A percentile compares a stretch with the other conserved stretches of the same genome.
Evolutionary conservation across 2,888 invertebrate species (phyloP).

Genomic region (Hyposoter didymator): DNA sequence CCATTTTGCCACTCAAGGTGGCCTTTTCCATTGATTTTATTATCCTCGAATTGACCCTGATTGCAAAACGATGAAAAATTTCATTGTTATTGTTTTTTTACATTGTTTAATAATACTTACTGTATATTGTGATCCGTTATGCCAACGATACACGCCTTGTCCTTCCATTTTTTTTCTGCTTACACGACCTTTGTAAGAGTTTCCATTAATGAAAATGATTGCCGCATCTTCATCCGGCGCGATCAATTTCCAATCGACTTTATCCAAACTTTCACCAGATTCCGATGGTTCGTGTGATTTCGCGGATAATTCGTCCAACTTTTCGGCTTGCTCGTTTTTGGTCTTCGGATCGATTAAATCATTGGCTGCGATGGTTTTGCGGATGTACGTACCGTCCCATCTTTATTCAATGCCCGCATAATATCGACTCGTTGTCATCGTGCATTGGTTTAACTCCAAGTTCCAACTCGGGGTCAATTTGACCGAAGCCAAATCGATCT

Average conservation of each 20-base stretch:
- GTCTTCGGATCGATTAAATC: neutral
- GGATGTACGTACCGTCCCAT: conserved; percentile 67
- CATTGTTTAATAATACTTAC: conserved; percentile 79
- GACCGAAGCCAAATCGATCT: neutral
- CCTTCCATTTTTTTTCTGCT: conserved; percentile 87
- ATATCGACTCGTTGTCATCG: neutral
- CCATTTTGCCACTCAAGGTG: conserved; percentile 86
- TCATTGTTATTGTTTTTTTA: neutral
- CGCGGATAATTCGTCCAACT: neutral
- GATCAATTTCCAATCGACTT: conserved; percentile 62
- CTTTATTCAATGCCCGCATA: conserved; percentile 47
- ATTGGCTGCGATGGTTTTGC: conserved; percentile 45
- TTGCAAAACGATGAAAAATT: conserved; percentile 17
- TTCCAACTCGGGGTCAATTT: neutral
- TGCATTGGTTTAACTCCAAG: neutral
- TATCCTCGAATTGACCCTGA: conserved; percentile 86
- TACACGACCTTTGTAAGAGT: conserved; percentile 86
- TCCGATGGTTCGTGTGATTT: conserved; percentile 5
- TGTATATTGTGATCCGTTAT: conserved; percentile 86
- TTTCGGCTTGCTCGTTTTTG: conserved; percentile 8
- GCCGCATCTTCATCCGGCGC: conserved; percentile 84
- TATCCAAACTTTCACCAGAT: neutral
- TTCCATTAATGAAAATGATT: conserved; percentile 86
- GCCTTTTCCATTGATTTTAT: conserved; percentile 86
- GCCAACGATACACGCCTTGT: conserved; percentile 86